Conservation (phyloP, 1,140 invertebrate species). For the Drosophila erecta region DNA sequence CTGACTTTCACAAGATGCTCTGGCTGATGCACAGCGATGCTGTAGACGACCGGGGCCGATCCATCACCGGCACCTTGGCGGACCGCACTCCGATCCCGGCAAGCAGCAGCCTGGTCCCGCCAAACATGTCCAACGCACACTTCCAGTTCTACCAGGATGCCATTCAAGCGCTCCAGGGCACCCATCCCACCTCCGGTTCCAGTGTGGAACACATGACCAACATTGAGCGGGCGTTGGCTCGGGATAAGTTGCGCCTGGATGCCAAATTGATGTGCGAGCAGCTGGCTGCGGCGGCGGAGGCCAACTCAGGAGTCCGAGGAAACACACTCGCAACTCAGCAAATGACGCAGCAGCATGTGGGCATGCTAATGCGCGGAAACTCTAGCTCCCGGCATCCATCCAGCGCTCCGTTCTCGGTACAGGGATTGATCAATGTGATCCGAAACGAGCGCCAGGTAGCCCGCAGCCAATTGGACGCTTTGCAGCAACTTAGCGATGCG, state of each 20-base stretch:
- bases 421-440: slow-evolving; percentile 72
- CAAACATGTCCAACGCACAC: slow-evolving; percentile 78
- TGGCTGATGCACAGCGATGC: slow-evolving; percentile 77
- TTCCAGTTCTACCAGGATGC: slow-evolving; percentile 82
- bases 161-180: slow-evolving; percentile 68
- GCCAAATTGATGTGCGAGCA: slow-evolving; percentile 77
- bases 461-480: slow-evolving; percentile 49
- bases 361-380: slow-evolving; percentile 48
- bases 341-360: slow-evolving; percentile 40
- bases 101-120: slow-evolving; percentile 57
- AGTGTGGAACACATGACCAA: slow-evolving; percentile 65
- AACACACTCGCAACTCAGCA: slow-evolving; percentile 14
- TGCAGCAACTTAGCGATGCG: slow-evolving; percentile 60
- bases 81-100: slow-evolving; percentile 65
- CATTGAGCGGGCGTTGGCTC: slow-evolving; percentile 58
- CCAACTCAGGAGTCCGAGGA: neutral
- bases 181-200: slow-evolving; percentile 44
- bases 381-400: slow-evolving; percentile 7
- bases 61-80: slow-evolving; percentile 53
- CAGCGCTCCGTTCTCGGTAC: slow-evolving; percentile 48
- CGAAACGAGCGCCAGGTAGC: slow-evolving; percentile 61
- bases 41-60: slow-evolving; percentile 71
- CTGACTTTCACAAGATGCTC: slow-evolving; percentile 82
- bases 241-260: slow-evolving; percentile 64
- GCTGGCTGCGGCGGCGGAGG: slow-evolving; percentile 46